Evolutionary conservation across 2,797 vertebrate species (phyloP).

Genomic region (Silurus lanzhouensis): DNA sequence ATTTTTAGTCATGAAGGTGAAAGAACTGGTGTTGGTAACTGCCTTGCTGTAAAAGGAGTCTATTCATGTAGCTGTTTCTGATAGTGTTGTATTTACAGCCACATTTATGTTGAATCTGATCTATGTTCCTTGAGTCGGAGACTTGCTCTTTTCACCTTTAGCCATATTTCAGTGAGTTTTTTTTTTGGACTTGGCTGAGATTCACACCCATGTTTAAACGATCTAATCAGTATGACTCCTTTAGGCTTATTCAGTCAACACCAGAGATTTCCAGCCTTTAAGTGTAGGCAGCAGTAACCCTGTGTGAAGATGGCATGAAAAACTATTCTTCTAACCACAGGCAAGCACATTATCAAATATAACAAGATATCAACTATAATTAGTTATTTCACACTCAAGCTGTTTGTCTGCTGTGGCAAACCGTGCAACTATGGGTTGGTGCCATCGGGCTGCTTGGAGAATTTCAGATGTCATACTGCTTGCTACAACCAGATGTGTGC

Average conservation of each 20-base stretch:
- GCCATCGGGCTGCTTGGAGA: neutral
- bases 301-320: neutral
- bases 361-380: neutral
- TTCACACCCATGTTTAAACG: neutral
- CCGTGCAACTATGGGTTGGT: neutral
- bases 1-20: neutral
- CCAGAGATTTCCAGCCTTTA: neutral
- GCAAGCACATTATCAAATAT: neutral
- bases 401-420: constrained; percentile 8
- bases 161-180: neutral
- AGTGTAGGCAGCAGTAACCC: neutral
- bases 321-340: neutral
- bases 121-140: no score
- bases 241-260: neutral
- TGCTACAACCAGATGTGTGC: neutral
- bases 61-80: neutral
- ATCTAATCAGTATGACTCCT: neutral
- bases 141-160: neutral
- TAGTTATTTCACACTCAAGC: constrained; percentile 6
- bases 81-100: neutral
- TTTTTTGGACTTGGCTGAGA: neutral
- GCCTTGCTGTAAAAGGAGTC: neutral
- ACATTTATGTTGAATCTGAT: neutral
- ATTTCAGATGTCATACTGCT: constrained; percentile 1
- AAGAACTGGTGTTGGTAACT: neutral